Conservation (phyloP, 2,797 vertebrate genomes). For the Pseudochirops corinnae region DNA sequence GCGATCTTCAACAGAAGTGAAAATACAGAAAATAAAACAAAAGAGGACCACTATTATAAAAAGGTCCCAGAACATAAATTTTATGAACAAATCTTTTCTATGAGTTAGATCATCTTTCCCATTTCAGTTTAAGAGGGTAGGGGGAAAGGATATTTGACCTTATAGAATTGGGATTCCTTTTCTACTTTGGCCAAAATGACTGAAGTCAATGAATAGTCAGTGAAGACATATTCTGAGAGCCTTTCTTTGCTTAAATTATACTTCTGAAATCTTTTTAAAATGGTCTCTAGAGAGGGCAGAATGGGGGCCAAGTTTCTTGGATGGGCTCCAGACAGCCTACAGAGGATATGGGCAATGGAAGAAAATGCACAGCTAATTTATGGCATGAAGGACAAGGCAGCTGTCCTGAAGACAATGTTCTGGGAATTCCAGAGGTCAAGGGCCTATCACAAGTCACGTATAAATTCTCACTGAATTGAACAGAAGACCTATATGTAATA, state of each 20-base stretch:
- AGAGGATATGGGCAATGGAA: constrained; percentile 70
- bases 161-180: constrained; percentile 57
- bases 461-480: constrained; percentile 58
- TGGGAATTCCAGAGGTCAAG: constrained; percentile 61
- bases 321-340: constrained; percentile 68
- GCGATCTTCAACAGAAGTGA: neutral
- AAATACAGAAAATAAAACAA: neutral
- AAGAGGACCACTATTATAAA: constrained; percentile 44
- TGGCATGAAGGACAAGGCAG: constrained; percentile 59
- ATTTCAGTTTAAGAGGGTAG: constrained; percentile 53
- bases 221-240: constrained; percentile 4
- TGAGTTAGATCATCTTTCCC: constrained; percentile 65
- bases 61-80: constrained; percentile 51
- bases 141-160: constrained; percentile 54
- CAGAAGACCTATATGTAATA: constrained; percentile 34
- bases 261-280: constrained; percentile 65
- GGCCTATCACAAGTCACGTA: constrained; percentile 50
- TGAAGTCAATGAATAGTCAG: constrained; percentile 58
- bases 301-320: constrained; percentile 64
- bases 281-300: constrained; percentile 65
- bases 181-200: constrained; percentile 63
- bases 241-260: constrained; percentile 65
- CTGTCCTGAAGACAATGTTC: constrained; percentile 66
- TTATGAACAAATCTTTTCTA: constrained; percentile 63
- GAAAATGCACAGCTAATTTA: constrained; percentile 74